These are phyloP conservation scores for Drosophila heteroneura DNA, from an alignment of 2,888 invertebrate species.

Conservation along the genomic window DNA sequence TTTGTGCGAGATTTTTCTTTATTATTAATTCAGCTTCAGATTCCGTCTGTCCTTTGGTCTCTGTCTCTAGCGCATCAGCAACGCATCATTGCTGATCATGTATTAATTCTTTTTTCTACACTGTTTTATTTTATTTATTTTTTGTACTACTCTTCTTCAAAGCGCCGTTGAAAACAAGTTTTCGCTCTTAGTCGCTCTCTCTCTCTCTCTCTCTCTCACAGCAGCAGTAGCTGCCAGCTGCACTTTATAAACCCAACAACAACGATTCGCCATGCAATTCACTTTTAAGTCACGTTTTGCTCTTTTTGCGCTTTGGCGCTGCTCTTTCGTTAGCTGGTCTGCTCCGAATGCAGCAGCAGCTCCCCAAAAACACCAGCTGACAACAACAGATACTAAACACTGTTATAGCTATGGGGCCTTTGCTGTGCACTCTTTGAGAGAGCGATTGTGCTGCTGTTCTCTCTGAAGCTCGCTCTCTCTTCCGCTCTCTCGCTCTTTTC, in stretches of 20 bases:
- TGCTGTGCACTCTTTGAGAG: constrained; percentile 38
- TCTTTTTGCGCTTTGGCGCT: constrained; percentile 65
- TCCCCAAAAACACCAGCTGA: constrained; percentile 67
- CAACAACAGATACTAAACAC: constrained; percentile 68
- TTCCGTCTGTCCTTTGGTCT: constrained; percentile 2
- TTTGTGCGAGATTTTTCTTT: constrained; percentile 34
- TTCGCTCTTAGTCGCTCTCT: constrained; percentile 47
- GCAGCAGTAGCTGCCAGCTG: constrained; percentile 74
- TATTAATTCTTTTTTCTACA: constrained; percentile 69
- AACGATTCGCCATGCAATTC: constrained; percentile 61
- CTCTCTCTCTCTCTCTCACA: constrained; percentile 17
- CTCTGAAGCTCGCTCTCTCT: constrained; percentile 13
- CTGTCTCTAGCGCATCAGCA: constrained; percentile 41
- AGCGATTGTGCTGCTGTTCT: constrained; percentile 12
- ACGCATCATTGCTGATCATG: constrained; percentile 70
- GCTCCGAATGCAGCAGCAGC: constrained; percentile 42
- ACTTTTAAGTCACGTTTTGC: constrained; percentile 81
- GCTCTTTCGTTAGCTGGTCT: constrained; percentile 33
- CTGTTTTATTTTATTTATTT: constrained; percentile 38
- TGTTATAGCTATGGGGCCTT: constrained; percentile 74
- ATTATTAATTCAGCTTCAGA: constrained; percentile 43
- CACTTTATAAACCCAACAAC: constrained; percentile 65
- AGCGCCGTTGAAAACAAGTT: constrained; percentile 79
- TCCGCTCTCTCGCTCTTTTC: constrained; percentile 27
- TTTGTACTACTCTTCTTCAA: constrained; percentile 73